These are phyloP conservation scores for Emydocephalus ijimae DNA, from an alignment of 2,113 vertebrate species.

Conservation along the genomic window DNA sequence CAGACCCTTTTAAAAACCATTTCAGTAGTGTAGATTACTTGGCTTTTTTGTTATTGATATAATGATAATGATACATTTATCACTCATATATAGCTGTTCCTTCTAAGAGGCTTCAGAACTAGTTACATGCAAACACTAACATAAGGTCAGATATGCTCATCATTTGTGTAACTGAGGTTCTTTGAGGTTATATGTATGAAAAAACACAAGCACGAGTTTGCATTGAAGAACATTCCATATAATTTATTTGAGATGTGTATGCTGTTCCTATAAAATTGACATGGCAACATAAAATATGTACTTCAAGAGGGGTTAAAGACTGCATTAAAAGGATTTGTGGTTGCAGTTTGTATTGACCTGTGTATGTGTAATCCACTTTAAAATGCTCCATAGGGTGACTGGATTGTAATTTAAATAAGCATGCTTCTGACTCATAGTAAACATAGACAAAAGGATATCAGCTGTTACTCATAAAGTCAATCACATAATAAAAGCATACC, in stretches of 20 bases:
- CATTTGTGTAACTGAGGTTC: neutral
- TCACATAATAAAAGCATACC: conserved; percentile 55
- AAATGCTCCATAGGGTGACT: conserved; percentile 10
- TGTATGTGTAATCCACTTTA: neutral
- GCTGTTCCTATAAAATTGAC: neutral
- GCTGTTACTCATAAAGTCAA: conserved; percentile 60
- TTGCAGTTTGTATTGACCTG: neutral
- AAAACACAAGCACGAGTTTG: neutral
- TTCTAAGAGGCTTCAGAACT: neutral
- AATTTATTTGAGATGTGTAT: neutral
- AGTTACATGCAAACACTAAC: neutral
- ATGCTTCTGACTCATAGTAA: conserved; percentile 39
- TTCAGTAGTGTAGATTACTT: neutral
- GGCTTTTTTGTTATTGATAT: neutral
- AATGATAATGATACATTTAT: neutral
- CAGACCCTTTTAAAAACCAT: neutral
- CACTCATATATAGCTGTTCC: neutral
- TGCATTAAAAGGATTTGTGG: neutral
- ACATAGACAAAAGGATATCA: conserved; percentile 56
- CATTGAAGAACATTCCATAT: neutral
- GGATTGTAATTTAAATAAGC: conserved; percentile 43
- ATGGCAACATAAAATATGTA: neutral
- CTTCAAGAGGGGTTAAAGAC: conserved; percentile 28
- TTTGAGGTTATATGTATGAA: neutral
- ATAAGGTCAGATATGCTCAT: neutral